Base-by-base conservation (phyloP, 2,888 invertebrate species). In the Limnephilus lunatus region DNA sequence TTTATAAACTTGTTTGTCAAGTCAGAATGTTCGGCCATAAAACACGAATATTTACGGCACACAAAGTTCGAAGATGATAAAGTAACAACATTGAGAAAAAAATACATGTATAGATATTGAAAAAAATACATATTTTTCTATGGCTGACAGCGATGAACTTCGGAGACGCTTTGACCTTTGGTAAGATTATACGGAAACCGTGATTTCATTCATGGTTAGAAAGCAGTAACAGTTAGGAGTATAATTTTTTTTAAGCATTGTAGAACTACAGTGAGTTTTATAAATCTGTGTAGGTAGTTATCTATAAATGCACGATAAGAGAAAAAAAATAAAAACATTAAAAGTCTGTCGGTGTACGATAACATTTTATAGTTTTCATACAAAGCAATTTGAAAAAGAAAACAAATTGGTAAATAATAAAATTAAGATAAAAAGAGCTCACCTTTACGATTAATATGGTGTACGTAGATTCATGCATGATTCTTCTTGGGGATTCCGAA, bases 71-170 rank as follows among this genome's bases (percentile, higher is more conserved):
- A 86, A 85, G 30, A 30, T 30, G 48, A 48, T 48, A 39, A n/a
- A 85, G 14, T 39, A 48, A 86, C 30, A 68, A 68, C 80, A 25
- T 30, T 30, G 15, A 48, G 25, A 53, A 87, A 53, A 87, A 30
- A 87, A 48, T 19, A 87, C 31, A 30, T 68, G 80, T 32, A 88
- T 32, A 86, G 68, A 25, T 68, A 68, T 68, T 4, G 68, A 68
- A 68, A 68, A 68, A 68, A 68, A 68, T 14, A 68, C n/a, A n/a
- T 68, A 9, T 68, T 68, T 68, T 68, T 25, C 68, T 68, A 68
- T 48, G 90, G 80, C 81, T 31, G 92, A 87, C 90, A 92, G 92
- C 82, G 39, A 80, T 87, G 92, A 92, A 87, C 90, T 90, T 83
- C 87, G 90, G 48, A 31, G 80, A 44, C 87, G n/a, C 48, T 68